Base-by-base conservation (phyloP, 2,113 vertebrate genomes). In the Pteronura brasiliensis region DNA sequence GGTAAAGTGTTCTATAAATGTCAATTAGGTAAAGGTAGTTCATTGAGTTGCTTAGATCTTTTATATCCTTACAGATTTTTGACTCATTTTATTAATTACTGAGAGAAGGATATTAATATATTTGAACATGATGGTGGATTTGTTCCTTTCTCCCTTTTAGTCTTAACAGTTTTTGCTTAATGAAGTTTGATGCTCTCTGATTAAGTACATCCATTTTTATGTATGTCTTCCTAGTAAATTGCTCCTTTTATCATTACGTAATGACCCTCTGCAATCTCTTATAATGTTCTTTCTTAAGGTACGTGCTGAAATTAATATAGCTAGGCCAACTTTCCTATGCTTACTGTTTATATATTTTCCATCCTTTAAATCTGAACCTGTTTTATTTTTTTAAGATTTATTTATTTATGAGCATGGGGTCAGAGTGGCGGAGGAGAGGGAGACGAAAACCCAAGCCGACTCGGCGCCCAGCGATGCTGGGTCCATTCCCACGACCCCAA, bases 161-260 rank as follows among this genome's bases (percentile, higher is more conserved):
- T 44, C 36, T 81, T 59, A 65, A 52, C 13, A 59, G 79, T 44
- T 59, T 83, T 81, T 83, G 21, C 65, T n/a, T 44, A 83, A 72
- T 27, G 29, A 82, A 69, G 27, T 82, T 69, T 25, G 36, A 67
- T 36, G 25, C 65, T 59, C 29, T 55, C 9, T 72, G 44, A 72
- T n/a, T 72, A 72, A 14, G n/a, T 44, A 36, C 23, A 44, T 34
- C n/a, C 27, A 36, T 39, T 67, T 55, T 80, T 31, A 81, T 52
- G 36, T 39, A 15, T 23, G n/a, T 23, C 44, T 52, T 67, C 17
- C 34, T 90, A 44, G 34, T 67, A 34, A 93, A 74, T 6, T 49
- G 25, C 34, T 93, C 81, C 55, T 93, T 76, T 34, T 36, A 49
- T 76, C 69, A 36, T 29, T 76, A 47, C 31, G 55, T 76, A 93